Evolutionary conservation across 2,888 invertebrate species (phyloP), one percentile per base, ranked within the genome.

Genomic region (Listrodromus nycthemerus): DNA sequence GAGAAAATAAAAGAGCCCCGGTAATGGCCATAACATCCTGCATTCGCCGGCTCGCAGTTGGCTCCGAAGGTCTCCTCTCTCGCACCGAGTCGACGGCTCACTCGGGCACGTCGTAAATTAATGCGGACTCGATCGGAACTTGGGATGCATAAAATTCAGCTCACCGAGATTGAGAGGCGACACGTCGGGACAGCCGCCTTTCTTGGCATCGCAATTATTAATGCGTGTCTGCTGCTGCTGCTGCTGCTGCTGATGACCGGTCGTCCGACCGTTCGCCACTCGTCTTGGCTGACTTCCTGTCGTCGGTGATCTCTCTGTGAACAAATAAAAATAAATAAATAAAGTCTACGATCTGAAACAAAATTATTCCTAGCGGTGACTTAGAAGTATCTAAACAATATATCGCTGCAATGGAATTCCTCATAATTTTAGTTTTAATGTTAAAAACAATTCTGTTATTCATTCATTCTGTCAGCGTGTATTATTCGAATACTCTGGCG

Each of bases 161-260:
- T 91, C 77, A 92, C 92, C 92, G 77, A 91, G 91, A 89, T 91
- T 91, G 78, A 91, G 89, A 74, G 90, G 88, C 86, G 91, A 90
- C 77, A 92, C 85, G 69, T 90, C 90, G 55, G 89, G 89, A 55
- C 89, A 85, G 71, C 88, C 91, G 74, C 88, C 91, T 84, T 92
- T 92, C 86, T 92, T 92, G 66, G 88, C 88, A 61, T 92, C 92
- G 85, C 90, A 90, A 87, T 88, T 91, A 80, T 90, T 91, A 77
- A 89, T 89, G 79, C 92, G 91, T 69, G 88, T 82, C 83, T 90
- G 91, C 16, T 84, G 84, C 58, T 84, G 84, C n/a, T n/a, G n/a
- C n/a, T n/a, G n/a, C n/a, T 84, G 84, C 50, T 84, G 84, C 45
- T 81, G 71, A 71, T 78, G 78, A 30, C 65, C 45, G 76, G 81